Evolutionary conservation across 2,797 vertebrate species (phyloP).

Genomic region (Chiloscyllium punctatum): DNA sequence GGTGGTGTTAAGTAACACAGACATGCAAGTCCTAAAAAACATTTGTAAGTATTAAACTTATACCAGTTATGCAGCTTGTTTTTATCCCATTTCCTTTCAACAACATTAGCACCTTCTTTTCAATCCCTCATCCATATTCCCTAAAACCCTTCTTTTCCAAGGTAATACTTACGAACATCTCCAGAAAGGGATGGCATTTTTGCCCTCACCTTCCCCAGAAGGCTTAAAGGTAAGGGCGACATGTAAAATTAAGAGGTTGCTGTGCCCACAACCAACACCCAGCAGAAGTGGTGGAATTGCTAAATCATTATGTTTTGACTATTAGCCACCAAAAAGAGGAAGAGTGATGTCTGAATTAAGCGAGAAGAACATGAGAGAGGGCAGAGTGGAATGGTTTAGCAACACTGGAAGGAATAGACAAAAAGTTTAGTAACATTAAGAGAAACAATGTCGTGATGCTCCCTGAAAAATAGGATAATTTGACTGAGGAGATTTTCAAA

Average conservation of each 20-base stretch:
- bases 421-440: not conserved
- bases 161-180: not conserved
- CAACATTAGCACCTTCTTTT: not conserved
- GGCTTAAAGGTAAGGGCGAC: too few species aligned
- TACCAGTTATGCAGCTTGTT: not conserved
- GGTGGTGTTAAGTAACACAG: too few species aligned
- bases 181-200: too few species aligned
- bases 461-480: not conserved
- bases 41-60: not conserved
- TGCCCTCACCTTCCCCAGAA: too few species aligned
- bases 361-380: not conserved
- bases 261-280: too few species aligned
- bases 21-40: rapidly evolving
- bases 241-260: too few species aligned
- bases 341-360: not conserved
- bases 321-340: not conserved
- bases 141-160: not conserved
- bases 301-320: not conserved
- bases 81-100: not conserved
- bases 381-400: not conserved
- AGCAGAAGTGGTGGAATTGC: not conserved
- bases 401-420: not conserved
- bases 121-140: not conserved
- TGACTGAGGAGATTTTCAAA: not conserved
- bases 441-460: not conserved